These are phyloP conservation scores for Eupithecia pulchellata DNA, from an alignment of 2,888 invertebrate genomes.

Conservation along the genomic window DNA sequence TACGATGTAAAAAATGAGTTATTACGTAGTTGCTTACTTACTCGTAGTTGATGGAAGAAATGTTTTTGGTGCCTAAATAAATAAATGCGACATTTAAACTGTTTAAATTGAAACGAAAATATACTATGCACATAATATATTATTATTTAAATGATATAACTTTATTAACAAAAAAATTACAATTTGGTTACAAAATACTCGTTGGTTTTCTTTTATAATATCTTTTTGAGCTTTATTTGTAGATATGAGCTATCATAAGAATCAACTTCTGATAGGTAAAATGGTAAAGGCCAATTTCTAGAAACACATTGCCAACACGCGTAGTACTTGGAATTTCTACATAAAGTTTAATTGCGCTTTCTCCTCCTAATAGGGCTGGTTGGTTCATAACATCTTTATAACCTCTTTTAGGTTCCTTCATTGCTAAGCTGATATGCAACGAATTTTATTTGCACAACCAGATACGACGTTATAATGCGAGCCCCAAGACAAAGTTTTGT, in stretches of 20 bases:
- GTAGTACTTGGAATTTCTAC: conserved; percentile 5
- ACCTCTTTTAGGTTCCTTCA: conserved; percentile 6
- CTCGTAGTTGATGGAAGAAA: not conserved
- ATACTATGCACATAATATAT: not conserved
- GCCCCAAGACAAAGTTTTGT: too few relatives aligned
- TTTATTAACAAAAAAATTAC: not conserved
- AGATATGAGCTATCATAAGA: not conserved
- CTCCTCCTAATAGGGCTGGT: conserved; percentile 3
- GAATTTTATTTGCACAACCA: not conserved
- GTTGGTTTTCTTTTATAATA: not conserved
- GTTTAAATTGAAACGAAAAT: not conserved
- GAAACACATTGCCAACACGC: conserved; percentile 5
- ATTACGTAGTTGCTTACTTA: not conserved
- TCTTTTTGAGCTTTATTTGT: not conserved
- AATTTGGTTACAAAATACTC: not conserved
- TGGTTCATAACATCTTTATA: conserved; percentile 9
- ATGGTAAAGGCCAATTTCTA: not conserved
- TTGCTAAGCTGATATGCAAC: conserved; percentile 5
- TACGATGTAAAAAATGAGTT: not conserved
- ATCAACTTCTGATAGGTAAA: not conserved
- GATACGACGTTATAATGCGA: not conserved
- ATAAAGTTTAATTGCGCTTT: conserved; percentile 13
- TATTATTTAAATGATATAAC: not conserved
- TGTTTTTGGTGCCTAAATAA: not conserved
- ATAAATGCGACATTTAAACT: too few relatives aligned